Percentiles rank a stretch among this genome's conserved stretches.
phyloP scores from a whole-genome alignment of 2,888 invertebrate genomes.

The Prenolepis imparis region DNA sequence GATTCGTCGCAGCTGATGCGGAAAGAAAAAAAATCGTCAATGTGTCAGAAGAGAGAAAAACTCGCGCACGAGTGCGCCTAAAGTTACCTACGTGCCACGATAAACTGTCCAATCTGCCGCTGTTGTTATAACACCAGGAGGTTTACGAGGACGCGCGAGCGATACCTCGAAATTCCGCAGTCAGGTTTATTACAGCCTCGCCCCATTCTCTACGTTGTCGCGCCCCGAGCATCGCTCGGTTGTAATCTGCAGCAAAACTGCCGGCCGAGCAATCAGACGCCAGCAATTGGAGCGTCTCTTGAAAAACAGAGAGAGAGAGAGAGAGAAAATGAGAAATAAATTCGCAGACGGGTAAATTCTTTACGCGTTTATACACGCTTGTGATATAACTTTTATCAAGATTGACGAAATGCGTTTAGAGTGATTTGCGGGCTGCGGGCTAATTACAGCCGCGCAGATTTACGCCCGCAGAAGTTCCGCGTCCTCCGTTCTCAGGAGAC shows the following conservation, averaged over 20 bases:
- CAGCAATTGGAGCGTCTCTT: not conserved
- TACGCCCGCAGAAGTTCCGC: conserved; percentile 19
- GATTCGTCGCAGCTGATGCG: conserved; percentile 36
- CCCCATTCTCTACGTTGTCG: conserved; percentile 6
- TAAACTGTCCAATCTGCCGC: conserved; percentile 60
- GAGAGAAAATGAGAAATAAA: conserved; percentile 4
- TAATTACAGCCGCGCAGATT: conserved; percentile 24
- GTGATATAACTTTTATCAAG: not conserved
- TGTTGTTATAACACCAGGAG: conserved; percentile 51
- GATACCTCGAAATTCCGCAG: conserved; percentile 42
- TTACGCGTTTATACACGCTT: not conserved
- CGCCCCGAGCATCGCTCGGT: conserved; percentile 18
- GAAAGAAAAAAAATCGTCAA: conserved; percentile 18
- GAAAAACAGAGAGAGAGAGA: not conserved
- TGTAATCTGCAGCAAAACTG: conserved; percentile 59
- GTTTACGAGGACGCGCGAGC: conserved; percentile 59
- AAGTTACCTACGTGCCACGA: conserved; percentile 54
- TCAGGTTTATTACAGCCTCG: conserved; percentile 40
- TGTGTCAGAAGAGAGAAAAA: conserved; percentile 29
- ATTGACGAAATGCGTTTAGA: not conserved
- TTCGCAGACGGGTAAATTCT: not conserved
- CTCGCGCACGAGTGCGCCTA: conserved; percentile 31
- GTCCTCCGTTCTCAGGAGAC: conserved; percentile 30
- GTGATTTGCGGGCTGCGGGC: conserved; percentile 27
- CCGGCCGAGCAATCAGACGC: conserved; percentile 18